Conservation (phyloP, 2,888 invertebrate genomes). For the Sarcophaga variegata region DNA sequence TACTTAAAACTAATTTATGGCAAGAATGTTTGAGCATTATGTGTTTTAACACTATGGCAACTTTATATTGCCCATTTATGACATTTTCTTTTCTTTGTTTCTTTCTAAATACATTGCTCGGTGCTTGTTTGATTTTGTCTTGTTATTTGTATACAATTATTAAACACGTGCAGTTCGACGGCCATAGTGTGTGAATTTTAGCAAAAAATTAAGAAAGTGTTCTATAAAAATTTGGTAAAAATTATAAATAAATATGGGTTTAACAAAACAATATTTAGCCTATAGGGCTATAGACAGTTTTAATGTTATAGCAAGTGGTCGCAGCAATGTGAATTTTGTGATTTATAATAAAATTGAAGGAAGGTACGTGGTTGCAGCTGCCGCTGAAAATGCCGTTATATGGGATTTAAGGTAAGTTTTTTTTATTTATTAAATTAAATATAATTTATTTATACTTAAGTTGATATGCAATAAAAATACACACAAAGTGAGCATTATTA, state of each 20-base stretch:
- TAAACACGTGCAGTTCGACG: slow-evolving; percentile 65
- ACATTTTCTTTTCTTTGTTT: slow-evolving; percentile 25
- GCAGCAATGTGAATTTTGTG: slow-evolving; percentile 91
- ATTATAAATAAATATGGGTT: slow-evolving; percentile 85
- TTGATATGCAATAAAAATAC: too few relatives aligned
- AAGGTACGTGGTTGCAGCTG: slow-evolving; percentile 94
- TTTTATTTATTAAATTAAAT: not conserved
- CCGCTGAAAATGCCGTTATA: slow-evolving; percentile 95
- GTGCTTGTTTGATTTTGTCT: slow-evolving; percentile 1
- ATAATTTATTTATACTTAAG: too few relatives aligned
- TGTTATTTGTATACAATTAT: slow-evolving; percentile 50
- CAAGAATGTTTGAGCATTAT: not conserved
- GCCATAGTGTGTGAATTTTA: not conserved
- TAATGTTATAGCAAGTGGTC: slow-evolving; percentile 91
- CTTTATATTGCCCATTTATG: not conserved
- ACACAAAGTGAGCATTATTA: too few relatives aligned
- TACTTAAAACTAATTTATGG: not conserved
- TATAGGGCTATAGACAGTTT: slow-evolving; percentile 92
- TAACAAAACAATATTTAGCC: slow-evolving; percentile 97
- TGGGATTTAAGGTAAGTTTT: slow-evolving; percentile 93
- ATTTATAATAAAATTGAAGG: slow-evolving; percentile 90
- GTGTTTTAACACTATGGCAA: not conserved
- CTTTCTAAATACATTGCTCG: slow-evolving; percentile 35
- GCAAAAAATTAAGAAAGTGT: slow-evolving; percentile 10
- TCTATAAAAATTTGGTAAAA: slow-evolving; percentile 30